A percentile compares a stretch with the other conserved stretches of the same genome.
These are phyloP conservation scores for Hemicordylus capensis DNA, from an alignment of 2,113 vertebrate species.

Conservation along the genomic window DNA sequence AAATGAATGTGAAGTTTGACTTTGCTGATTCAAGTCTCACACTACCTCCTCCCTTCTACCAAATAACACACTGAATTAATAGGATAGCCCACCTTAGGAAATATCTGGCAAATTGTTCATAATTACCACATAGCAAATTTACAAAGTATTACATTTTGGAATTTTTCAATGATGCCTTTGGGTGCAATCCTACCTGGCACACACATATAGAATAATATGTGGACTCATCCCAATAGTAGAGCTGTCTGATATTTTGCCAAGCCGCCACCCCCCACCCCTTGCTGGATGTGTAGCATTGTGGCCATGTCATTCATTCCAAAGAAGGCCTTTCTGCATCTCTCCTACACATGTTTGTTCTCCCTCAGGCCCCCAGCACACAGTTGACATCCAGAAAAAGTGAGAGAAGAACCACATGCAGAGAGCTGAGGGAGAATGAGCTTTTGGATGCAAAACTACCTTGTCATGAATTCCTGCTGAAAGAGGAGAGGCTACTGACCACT, in stretches of 20 bases:
- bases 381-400: not conserved
- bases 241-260: too few relatives aligned
- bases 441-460: too few relatives aligned
- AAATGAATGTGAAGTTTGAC: slow-evolving; percentile 15
- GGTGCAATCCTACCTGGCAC: not conserved
- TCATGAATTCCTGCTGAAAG: too few relatives aligned
- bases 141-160: not conserved
- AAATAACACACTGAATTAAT: not conserved
- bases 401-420: too few relatives aligned
- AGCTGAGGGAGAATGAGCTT: not conserved
- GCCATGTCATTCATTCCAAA: not conserved
- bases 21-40: not conserved
- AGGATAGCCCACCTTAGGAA: not conserved
- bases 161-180: not conserved
- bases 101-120: not conserved
- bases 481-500: too few relatives aligned
- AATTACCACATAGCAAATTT: not conserved
- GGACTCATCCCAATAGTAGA: not conserved
- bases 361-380: not conserved
- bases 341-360: not conserved
- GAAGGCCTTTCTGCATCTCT: not conserved
- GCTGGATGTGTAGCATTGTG: not conserved
- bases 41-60: not conserved
- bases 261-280: not conserved
- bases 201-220: not conserved